Evolutionary conservation across 2,888 invertebrate genomes (phyloP).

Genomic region (Drosophila vallismaia): DNA sequence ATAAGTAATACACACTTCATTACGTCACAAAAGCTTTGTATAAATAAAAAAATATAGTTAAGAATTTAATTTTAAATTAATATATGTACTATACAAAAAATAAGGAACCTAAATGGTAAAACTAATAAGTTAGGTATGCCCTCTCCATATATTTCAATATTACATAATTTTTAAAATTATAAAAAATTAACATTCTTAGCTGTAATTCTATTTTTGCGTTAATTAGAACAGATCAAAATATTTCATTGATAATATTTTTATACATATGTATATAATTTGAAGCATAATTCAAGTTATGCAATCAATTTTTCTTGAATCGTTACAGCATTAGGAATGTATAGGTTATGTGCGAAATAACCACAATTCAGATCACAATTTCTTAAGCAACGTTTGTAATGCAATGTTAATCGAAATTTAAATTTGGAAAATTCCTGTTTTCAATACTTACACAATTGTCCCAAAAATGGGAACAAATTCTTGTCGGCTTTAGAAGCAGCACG

Average conservation of each 20-base stretch:
- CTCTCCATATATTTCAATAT: no score
- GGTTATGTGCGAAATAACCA: constrained; percentile 53
- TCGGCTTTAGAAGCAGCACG: constrained; percentile 79
- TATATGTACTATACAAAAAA: background rate
- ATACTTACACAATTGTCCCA: constrained; percentile 78
- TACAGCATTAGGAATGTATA: constrained; percentile 14
- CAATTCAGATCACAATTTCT: background rate
- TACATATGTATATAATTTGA: no score
- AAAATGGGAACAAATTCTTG: constrained; percentile 72
- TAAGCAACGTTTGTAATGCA: background rate
- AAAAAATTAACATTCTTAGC: no score
- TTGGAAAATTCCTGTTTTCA: background rate
- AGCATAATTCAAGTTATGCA: constrained; percentile 38
- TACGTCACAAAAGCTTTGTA: no score
- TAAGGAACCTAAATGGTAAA: background rate
- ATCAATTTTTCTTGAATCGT: constrained; percentile 34
- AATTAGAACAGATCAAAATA: background rate
- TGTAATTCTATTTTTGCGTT: no score
- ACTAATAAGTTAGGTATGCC: no score
- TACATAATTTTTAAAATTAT: no score
- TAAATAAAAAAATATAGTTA: no score
- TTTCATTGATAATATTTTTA: no score
- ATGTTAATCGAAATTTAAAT: background rate
- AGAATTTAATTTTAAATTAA: background rate
- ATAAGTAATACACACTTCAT: no score